These are phyloP conservation scores for Cheracebus regulus DNA, from an alignment of 2,797 vertebrate species.

Conservation along the genomic window DNA sequence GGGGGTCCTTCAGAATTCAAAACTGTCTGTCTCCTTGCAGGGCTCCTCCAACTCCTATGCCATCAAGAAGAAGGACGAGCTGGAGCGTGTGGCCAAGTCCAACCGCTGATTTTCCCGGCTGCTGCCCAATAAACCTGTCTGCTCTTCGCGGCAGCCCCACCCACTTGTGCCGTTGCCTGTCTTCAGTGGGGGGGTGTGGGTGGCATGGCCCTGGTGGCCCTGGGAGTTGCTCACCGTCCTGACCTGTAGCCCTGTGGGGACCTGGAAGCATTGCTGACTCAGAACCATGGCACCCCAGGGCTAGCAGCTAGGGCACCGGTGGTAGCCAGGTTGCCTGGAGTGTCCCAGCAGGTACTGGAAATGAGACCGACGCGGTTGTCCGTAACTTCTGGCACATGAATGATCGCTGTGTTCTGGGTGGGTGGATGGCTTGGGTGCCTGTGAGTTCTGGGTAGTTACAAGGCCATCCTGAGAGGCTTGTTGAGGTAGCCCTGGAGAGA, in stretches of 20 bases:
- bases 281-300: not conserved
- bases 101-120: constrained; percentile 85
- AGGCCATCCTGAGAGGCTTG: not conserved
- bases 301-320: not conserved
- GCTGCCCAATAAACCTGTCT: constrained; percentile 68
- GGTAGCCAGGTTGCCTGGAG: no score
- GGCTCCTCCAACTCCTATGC: constrained; percentile 98
- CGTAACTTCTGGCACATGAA: rapidly evolving
- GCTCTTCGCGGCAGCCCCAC: not conserved
- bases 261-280: not conserved
- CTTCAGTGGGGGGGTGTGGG: not conserved
- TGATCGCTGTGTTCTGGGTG: not conserved
- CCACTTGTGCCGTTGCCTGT: not conserved
- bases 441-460: not conserved
- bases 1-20: rapidly evolving
- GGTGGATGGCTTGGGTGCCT: not conserved
- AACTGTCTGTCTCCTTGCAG: constrained; percentile 75
- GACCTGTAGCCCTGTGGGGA: not conserved
- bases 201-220: not conserved
- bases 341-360: no score
- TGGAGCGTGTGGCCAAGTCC: constrained; percentile 97
- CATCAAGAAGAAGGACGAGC: constrained; percentile 98
- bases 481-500: not conserved
- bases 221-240: not conserved
- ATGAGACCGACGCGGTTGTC: not conserved